Base-by-base conservation (phyloP, 2,888 invertebrate genomes). In the Trileptium ribeirensis region DNA sequence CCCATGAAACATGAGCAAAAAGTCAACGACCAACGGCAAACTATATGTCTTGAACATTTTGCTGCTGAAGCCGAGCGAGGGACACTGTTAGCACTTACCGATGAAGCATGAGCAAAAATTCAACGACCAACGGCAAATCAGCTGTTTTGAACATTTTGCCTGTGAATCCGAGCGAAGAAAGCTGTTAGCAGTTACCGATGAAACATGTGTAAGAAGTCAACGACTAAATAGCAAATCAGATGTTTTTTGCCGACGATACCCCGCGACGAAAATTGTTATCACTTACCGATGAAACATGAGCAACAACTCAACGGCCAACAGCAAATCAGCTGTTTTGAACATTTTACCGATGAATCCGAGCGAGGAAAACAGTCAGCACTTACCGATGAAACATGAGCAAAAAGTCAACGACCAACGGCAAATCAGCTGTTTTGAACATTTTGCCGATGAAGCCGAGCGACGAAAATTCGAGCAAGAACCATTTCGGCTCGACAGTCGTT, bases 51-150 rank as follows among this genome's bases (percentile, higher is more conserved):
- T n/a, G n/a, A n/a, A n/a, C n/a, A n/a, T n/a, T n/a, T n/a, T n/a
- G n/a, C n/a, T n/a, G n/a, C n/a, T n/a, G n/a, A n/a, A n/a, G n/a
- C n/a, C n/a, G n/a, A n/a, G n/a, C n/a, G n/a, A n/a, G n/a, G n/a
- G n/a, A n/a, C n/a, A n/a, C n/a, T n/a, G n/a, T n/a, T n/a, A n/a
- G n/a, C n/a, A n/a, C n/a, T n/a, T n/a, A n/a, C n/a, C n/a, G n/a
- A n/a, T 95, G 95, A 89, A 98, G 97, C 92, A 97, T 93, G 88
- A 97, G 93, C 86, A 97, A 94, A 89, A 96, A 97, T 84, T 95
- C 94, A 67, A 95, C 93, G 83, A 97, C 91, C 91, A 93, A 93
- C 0, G 94, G 93, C 34, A 97, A n/a, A n/a, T n/a, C 19, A 64
- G n/a, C 64, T 31, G 95, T 94, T 87, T 94, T 94, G 89, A 98